phyloP scores from a whole-genome alignment of 2,113 vertebrate genomes.

The Chloroceryle aenea region DNA sequence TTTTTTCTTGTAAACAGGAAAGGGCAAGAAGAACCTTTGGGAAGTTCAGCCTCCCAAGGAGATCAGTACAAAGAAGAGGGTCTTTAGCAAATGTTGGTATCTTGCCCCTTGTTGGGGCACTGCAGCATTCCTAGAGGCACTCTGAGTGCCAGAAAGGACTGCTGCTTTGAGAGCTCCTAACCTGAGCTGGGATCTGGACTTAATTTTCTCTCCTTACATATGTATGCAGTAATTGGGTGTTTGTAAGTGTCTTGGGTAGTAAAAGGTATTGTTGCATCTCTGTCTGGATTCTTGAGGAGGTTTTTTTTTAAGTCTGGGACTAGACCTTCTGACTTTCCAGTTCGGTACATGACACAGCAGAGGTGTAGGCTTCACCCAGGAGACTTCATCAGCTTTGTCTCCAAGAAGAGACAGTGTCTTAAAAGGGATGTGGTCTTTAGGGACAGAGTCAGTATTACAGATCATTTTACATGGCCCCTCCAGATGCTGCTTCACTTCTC shows the following conservation, averaged over 20 bases:
- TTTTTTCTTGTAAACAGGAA: neutral
- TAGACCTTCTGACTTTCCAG: neutral
- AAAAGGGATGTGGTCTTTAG: neutral
- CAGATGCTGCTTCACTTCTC: neutral
- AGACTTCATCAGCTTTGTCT: neutral
- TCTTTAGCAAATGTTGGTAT: neutral
- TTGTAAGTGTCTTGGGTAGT: neutral
- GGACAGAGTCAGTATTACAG: neutral
- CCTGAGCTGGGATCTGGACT: conserved; percentile 26
- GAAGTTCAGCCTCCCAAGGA: neutral
- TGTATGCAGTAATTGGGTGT: neutral
- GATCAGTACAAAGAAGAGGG: neutral
- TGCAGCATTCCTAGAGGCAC: neutral
- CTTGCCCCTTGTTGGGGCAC: neutral
- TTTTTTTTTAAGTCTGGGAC: neutral
- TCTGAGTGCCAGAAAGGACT: neutral
- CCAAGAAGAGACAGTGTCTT: neutral
- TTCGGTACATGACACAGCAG: neutral
- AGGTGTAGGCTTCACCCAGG: neutral
- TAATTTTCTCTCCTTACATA: conserved; percentile 44
- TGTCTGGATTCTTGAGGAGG: neutral
- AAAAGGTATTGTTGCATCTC: neutral
- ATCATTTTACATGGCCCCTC: neutral
- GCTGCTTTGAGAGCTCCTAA: neutral
- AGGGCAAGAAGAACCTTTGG: neutral